Base-by-base conservation (phyloP, 2,113 vertebrate species). In the Rutilus rutilus region DNA sequence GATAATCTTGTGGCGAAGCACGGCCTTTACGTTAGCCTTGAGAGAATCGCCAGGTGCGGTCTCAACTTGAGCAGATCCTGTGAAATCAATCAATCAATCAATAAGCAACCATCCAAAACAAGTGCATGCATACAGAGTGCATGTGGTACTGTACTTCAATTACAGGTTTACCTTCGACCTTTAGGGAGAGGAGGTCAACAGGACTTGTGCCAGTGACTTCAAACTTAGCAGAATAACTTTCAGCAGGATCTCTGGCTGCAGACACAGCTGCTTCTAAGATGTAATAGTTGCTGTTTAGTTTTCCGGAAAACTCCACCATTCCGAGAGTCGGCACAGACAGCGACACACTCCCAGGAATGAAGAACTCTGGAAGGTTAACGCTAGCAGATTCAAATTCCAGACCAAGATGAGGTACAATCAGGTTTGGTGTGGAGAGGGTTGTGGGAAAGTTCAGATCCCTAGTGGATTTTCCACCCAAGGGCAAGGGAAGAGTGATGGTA, bases 211-310 rank as follows among this genome's bases (percentile, higher is more conserved):
- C 96, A 1, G 89, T 95, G 2, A 96, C 78, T 36, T 89, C 89
- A 59, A 97, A 95, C n/a, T 80, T 94, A 36, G 96, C 91, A 85
- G 90, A 95, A 67, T 96, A 89, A 9, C 92, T 85, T 76, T 86
- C 90, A 67, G 83, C 93, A 83, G 94, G 93, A 84, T 94, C 95
- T 92, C 96, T 96, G 12, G 95, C 95, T 0, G 92, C 93, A 23
- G 89, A 93, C 75, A 94, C 92, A 0, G 90, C 92, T 8, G 93
- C 95, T 0, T 97, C 95, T 94, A 97, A 95, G 87, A 97, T 95
- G 87, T 99, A 99, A 21, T 96, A 87, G 91, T 98, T 99, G 94
- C 96, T 97, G 86, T 92, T 94, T 86, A 99, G 47, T 0, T 93
- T 91, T 15, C 96, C 89, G 47, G 95, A 96, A 76, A 97, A 23